Percentiles rank a stretch among this genome's conserved stretches.
These are phyloP conservation scores for Atta colombica DNA, from an alignment of 1,140 invertebrate species.

Conservation along the genomic window DNA sequence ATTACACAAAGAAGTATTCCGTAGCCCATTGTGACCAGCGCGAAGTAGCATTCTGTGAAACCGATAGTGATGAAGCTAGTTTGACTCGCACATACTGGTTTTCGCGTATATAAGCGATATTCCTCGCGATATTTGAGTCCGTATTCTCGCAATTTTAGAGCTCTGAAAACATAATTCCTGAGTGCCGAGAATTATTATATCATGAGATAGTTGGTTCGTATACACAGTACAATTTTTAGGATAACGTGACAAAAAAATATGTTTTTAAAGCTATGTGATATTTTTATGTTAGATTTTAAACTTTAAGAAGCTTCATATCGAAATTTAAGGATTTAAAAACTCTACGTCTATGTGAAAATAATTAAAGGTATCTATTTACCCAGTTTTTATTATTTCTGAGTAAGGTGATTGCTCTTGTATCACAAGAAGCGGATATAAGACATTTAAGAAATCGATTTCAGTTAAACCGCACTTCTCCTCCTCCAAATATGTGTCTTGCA, in stretches of 20 bases:
- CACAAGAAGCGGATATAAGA: too few relatives aligned
- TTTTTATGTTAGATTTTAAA: conserved; percentile 15
- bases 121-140: too few relatives aligned
- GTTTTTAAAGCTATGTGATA: not conserved
- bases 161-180: not conserved
- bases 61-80: conserved; percentile 81
- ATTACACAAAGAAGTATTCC: conserved; percentile 59
- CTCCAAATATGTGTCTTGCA: too few relatives aligned
- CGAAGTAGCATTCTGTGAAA: conserved; percentile 87
- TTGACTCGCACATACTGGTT: too few relatives aligned
- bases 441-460: too few relatives aligned
- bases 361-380: too few relatives aligned
- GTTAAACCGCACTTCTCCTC: too few relatives aligned
- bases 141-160: too few relatives aligned
- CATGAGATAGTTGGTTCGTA: not conserved
- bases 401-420: too few relatives aligned
- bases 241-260: not conserved
- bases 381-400: too few relatives aligned
- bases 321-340: not conserved
- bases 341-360: not conserved
- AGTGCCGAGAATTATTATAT: not conserved
- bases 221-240: too few relatives aligned
- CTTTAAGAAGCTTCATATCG: not conserved
- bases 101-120: too few relatives aligned
- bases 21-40: conserved; percentile 77